These are phyloP conservation scores for Eleutherodactylus coqui DNA, from an alignment of 2,797 vertebrate genomes.

Conservation along the genomic window DNA sequence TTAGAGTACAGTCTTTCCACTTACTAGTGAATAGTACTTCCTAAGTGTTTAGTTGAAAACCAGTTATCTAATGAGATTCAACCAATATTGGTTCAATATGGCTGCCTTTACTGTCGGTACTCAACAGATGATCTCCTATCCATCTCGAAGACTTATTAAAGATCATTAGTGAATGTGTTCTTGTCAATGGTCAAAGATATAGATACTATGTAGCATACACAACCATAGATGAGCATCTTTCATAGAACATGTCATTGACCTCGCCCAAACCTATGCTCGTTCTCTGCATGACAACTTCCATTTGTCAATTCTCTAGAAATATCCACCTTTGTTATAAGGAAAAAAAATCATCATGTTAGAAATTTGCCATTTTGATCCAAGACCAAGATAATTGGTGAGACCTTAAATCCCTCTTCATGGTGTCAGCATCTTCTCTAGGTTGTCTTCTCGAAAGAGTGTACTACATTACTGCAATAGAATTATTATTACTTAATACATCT, in stretches of 20 bases:
- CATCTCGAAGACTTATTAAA: neutral
- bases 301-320: neutral
- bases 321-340: neutral
- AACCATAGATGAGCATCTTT: neutral
- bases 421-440: neutral
- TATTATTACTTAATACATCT: neutral
- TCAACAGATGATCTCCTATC: neutral
- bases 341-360: neutral
- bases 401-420: neutral
- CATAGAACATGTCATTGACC: neutral
- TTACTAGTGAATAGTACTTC: neutral
- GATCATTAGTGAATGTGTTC: neutral
- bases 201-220: neutral
- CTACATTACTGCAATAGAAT: neutral
- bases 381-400: neutral
- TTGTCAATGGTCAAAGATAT: neutral
- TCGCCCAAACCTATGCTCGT: neutral
- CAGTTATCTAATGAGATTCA: neutral
- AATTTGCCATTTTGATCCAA: neutral
- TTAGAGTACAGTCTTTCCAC: neutral
- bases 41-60: neutral
- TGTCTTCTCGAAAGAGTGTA: neutral
- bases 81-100: neutral
- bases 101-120: neutral
- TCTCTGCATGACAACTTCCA: neutral